Evolutionary conservation across 2,113 vertebrate genomes (phyloP), one percentile per base, ranked within the genome.

Genomic region (Pygoscelis antarcticus): DNA sequence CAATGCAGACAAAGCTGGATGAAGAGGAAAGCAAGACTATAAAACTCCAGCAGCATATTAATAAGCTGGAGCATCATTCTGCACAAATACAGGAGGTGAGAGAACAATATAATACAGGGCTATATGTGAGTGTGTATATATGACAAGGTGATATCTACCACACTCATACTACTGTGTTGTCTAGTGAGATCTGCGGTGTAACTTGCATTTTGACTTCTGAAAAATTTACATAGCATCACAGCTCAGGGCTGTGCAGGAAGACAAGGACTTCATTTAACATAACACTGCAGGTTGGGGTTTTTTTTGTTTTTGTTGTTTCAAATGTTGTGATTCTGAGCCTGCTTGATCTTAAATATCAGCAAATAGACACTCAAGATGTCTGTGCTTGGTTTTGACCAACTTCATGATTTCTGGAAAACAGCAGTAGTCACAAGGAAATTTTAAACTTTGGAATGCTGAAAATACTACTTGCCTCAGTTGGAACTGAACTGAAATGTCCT

Each of bases 21-120:
- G 99, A 99, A 62, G 99, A 99, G 79, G 99, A 99, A 95, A 97
- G 98, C 72, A 99, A 99, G 92, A 99, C 98, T 95, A 94, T 98
- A 65, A 99, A 98, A 92, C 98, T 99, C 44, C 93, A 99, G 95
- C 99, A 99, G 96, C 98, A 99, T 64, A 97, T 99, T 54, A 97
- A 98, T 91, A 99, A 98, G 93, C 96, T 99, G 54, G 99, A 99
- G 36, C 99, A 99, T 97, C 99, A 99, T 89, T 98, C 99, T 58
- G 42, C 97, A 46, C 96, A 98, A 69, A 92, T 98, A 38, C 98
- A 99, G 47, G 98, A 99, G 97, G 99, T 99, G 18, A 98, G 97
- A 76, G 8, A 68, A 1, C 21, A 57, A 5, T 55, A 29, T 62
- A 22, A 80, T 30, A 20, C 2, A 64, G 69, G 55, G 19, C 40